Base-by-base conservation (phyloP, 2,113 vertebrate genomes). In the Plecturocebus donacophilus region DNA sequence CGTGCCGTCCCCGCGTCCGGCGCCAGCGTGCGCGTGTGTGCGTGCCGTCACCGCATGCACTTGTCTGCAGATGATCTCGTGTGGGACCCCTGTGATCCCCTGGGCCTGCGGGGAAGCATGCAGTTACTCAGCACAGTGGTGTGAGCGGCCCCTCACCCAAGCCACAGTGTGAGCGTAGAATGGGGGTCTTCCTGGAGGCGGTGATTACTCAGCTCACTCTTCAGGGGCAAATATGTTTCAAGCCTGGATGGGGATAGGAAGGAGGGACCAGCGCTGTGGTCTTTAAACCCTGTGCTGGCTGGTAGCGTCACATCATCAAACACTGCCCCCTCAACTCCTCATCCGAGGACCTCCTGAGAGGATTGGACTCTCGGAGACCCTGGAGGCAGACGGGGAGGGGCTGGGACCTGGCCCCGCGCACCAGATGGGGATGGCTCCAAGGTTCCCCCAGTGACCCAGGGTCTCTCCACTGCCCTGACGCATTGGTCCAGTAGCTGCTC, bases 121-220 rank as follows among this genome's bases (percentile, higher is more conserved):
- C 30, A 0, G 9, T 1, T 0, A 66, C 52, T 30, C 40, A 30
- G 20, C 13, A 32, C 54, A 3, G 21, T 10, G 27, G 8, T 23
- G 1, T 23, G 54, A 42, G 49, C 73, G 21, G 21, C 81, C 38
- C 35, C 40, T n/a, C 47, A 5, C 12, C 25, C 1, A 13, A 16
- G 32, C 45, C 45, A 71, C 47, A 16, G 7, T 13, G 8, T 49
- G 68, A 84, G 40, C 9, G 0, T 54, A 38, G 61, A 30, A 27
- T 58, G 30, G 56, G 47, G 30, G 79, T 9, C 38, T 25, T 56
- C 77, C 38, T 56, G 90, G 49, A 82, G 47, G 19, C 2, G 0
- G 47, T 32, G n/a, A 27, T 7, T 42, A 30, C 77, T 42, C 64
- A 32, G 27, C 64, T 81, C 19, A 82, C 40, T 73, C 58, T 61